Evolutionary conservation across 2,888 invertebrate genomes (phyloP).

Genomic region (Metellina segmentata): DNA sequence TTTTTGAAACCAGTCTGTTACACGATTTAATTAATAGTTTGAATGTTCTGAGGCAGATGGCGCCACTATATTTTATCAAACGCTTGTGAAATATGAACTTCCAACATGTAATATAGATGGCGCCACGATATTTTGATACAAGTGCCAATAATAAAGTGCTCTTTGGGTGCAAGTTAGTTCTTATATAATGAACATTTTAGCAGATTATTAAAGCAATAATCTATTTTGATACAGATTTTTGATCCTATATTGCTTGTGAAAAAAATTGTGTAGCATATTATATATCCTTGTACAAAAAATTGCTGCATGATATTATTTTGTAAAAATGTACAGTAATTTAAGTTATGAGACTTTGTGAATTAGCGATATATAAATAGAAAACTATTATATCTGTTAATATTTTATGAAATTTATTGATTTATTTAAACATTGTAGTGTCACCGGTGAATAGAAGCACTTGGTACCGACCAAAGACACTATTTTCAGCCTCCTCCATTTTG

Average conservation of each 20-base stretch:
- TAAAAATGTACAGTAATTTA: constrained; percentile 73
- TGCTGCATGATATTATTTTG: constrained; percentile 46
- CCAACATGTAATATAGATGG: too few species aligned
- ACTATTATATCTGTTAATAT: constrained; percentile 67
- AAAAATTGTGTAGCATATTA: constrained; percentile 6
- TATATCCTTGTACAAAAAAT: constrained; percentile 25
- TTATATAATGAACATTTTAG: constrained; percentile 14
- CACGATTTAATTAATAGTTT: too few species aligned
- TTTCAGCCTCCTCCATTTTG: constrained; percentile 49
- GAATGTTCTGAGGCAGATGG: too few species aligned
- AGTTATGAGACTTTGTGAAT: constrained; percentile 60
- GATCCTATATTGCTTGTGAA: constrained; percentile 31
- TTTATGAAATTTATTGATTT: constrained; percentile 72
- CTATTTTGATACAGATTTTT: constrained; percentile 56
- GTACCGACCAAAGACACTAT: constrained; percentile 68
- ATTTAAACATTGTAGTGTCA: constrained; percentile 51
- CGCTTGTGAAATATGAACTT: too few species aligned
- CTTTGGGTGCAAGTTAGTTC: constrained; percentile 15
- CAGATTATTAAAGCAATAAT: constrained; percentile 15
- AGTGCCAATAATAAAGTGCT: not conserved
- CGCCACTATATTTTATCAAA: too few species aligned
- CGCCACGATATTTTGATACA: not conserved
- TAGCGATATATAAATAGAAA: constrained; percentile 51
- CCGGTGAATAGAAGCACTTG: constrained; percentile 68
- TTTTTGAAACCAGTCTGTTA: too few species aligned